These are phyloP conservation scores for Butorides virescens DNA, from an alignment of 2,113 vertebrate genomes.

Conservation along the genomic window DNA sequence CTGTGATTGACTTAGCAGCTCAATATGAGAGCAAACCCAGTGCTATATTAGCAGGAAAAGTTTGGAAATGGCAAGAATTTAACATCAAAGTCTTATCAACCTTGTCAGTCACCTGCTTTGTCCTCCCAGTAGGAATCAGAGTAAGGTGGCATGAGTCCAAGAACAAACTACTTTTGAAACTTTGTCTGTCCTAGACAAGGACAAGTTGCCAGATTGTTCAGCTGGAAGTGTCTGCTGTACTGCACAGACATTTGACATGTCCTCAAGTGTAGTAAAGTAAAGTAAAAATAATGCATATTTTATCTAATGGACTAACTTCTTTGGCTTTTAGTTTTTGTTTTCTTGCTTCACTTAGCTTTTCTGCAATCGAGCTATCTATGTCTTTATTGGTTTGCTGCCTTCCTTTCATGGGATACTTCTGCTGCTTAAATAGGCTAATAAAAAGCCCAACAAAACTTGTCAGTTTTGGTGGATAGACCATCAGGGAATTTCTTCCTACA, in stretches of 20 bases:
- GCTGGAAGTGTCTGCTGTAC: background rate
- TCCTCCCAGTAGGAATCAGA: background rate
- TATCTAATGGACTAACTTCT: background rate
- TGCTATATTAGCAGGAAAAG: background rate
- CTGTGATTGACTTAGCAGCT: background rate
- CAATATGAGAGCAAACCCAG: background rate
- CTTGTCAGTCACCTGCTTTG: conserved; percentile 5
- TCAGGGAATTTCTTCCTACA: background rate
- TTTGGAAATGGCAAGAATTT: background rate
- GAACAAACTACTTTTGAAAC: background rate
- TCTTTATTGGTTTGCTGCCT: background rate
- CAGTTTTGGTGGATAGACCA: background rate
- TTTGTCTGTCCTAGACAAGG: background rate
- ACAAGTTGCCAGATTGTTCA: conserved; percentile 12
- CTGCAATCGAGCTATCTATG: background rate
- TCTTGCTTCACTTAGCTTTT: background rate
- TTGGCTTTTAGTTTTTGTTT: background rate
- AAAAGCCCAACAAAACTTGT: background rate
- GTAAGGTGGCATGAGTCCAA: conserved; percentile 1
- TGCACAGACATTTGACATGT: background rate
- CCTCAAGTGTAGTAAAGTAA: background rate
- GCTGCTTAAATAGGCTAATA: background rate
- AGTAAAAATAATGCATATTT: background rate
- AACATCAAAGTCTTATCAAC: background rate
- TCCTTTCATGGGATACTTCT: background rate